Evolutionary conservation across 2,888 invertebrate species (phyloP).

Genomic region (Ophioninae sp.): DNA sequence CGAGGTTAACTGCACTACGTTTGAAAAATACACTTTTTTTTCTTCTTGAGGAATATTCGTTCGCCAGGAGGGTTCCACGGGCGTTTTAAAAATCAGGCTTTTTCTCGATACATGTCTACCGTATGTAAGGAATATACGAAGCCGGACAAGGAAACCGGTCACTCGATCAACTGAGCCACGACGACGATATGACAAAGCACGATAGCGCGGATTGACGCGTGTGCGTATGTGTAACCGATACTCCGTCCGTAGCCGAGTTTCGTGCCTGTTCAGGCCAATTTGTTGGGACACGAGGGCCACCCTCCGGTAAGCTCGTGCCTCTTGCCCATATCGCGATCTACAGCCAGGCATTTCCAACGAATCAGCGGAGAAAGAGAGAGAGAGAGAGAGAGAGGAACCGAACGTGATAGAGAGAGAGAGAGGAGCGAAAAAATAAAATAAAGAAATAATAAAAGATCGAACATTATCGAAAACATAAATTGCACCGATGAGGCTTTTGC

Average conservation of each 20-base stretch:
- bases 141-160: conserved; percentile 56
- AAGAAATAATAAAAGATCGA: neutral
- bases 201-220: conserved; percentile 40
- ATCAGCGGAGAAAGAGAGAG: neutral
- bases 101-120: conserved; percentile 47
- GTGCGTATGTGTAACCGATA: conserved; percentile 34
- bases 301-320: conserved; percentile 59
- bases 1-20: no score
- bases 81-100: neutral
- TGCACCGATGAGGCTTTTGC: conserved; percentile 22
- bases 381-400: neutral
- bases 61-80: conserved; percentile 24
- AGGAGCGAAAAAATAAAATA: neutral
- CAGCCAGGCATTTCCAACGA: neutral
- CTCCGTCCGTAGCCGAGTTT: conserved; percentile 29
- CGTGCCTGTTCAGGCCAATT: conserved; percentile 58
- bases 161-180: conserved; percentile 56
- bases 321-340: conserved; percentile 48
- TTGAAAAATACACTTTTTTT: no score
- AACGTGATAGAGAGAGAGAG: neutral
- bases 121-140: conserved; percentile 35
- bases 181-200: conserved; percentile 59
- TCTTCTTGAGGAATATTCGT: no score
- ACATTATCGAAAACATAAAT: conserved; percentile 51
- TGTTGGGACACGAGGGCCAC: conserved; percentile 56